These are phyloP conservation scores for Ochropleura plecta DNA, from an alignment of 2,888 invertebrate species.

Conservation along the genomic window DNA sequence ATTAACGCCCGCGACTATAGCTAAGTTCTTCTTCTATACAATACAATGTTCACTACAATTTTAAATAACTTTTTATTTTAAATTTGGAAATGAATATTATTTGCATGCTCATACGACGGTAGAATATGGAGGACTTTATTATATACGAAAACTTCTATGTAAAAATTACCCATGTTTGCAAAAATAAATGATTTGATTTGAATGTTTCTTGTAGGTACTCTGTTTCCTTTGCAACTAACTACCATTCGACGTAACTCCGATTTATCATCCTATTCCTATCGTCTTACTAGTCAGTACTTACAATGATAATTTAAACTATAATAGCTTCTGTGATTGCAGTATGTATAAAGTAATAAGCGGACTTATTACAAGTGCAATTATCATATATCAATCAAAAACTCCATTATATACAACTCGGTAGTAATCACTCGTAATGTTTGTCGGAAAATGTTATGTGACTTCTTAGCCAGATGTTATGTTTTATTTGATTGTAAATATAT, in stretches of 20 bases:
- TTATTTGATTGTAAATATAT: neutral
- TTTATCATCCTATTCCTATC: too few species aligned
- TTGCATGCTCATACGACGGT: too few species aligned
- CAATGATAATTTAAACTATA: conserved; percentile 22
- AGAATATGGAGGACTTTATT: too few species aligned
- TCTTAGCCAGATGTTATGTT: conserved; percentile 1
- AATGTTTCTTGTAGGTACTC: conserved; percentile 4
- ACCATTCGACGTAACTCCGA: too few species aligned
- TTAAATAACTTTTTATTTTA: too few species aligned
- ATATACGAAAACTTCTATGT: too few species aligned
- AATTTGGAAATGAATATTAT: too few species aligned
- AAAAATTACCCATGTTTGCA: too few species aligned
- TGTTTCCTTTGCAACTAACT: neutral
- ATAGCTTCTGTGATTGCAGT: conserved; percentile 15
- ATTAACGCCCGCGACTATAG: neutral
- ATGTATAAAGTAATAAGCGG: conserved; percentile 14
- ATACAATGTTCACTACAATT: too few species aligned
- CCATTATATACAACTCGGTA: conserved; percentile 8
- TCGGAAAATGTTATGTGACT: neutral
- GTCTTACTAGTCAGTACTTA: neutral
- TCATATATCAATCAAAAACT: conserved; percentile 36
- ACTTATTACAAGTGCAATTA: conserved; percentile 31
- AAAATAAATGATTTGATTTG: too few species aligned
- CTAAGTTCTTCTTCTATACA: neutral
- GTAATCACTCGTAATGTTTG: conserved; percentile 16